Evolutionary conservation across 2,888 invertebrate genomes (phyloP).

Genomic region (Aphrophora alni): DNA sequence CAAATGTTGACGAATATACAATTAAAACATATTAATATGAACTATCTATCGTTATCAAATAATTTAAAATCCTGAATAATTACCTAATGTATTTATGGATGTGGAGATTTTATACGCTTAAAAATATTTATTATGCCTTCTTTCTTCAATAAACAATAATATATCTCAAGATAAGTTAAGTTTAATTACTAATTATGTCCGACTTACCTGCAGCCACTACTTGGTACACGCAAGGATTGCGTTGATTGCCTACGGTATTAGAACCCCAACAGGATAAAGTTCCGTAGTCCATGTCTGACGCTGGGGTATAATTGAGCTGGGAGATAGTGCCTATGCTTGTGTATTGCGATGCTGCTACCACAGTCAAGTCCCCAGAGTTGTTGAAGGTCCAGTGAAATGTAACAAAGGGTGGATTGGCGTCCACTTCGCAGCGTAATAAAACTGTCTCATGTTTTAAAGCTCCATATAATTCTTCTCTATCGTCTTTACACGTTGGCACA

Average conservation of each 20-base stretch:
- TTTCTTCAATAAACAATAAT: too few species aligned
- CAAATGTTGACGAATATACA: too few species aligned
- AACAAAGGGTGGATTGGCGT: conserved; percentile 85
- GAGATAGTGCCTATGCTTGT: conserved; percentile 72
- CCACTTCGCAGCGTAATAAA: conserved; percentile 82
- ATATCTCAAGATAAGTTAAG: background rate
- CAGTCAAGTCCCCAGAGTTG: conserved; percentile 85
- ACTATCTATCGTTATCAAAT: too few species aligned
- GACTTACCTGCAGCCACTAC: conserved; percentile 80
- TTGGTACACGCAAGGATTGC: conserved; percentile 85
- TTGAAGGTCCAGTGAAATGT: conserved; percentile 94
- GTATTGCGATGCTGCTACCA: conserved; percentile 73
- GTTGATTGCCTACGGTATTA: conserved; percentile 83
- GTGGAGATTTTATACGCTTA: too few species aligned
- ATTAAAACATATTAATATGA: too few species aligned
- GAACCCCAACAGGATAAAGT: conserved; percentile 86
- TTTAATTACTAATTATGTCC: background rate
- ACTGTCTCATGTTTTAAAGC: conserved; percentile 90
- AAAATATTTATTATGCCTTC: too few species aligned
- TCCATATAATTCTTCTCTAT: conserved; percentile 81
- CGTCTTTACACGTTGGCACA: conserved; percentile 78
- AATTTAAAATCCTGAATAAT: too few species aligned
- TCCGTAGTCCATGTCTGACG: conserved; percentile 87
- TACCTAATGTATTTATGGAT: too few species aligned
- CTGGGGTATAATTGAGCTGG: conserved; percentile 83